Evolutionary conservation across 2,888 invertebrate genomes (phyloP).

Genomic region (Xestia ashworthii): DNA sequence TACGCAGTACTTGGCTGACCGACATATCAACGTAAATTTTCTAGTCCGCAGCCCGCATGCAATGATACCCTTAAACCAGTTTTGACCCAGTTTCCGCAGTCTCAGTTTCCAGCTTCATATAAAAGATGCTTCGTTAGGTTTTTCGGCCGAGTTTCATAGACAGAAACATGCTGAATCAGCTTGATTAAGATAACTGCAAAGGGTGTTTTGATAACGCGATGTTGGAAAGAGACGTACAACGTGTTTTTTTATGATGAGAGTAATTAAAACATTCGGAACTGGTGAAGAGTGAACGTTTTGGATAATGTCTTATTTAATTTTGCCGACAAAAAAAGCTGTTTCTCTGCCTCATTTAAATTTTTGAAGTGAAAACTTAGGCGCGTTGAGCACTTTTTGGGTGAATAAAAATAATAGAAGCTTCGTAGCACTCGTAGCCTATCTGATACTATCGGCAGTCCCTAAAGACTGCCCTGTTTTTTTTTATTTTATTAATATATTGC

Average conservation of each 20-base stretch:
- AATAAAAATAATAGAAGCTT: no score
- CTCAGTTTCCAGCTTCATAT: not conserved
- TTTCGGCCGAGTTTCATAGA: constrained; percentile 20
- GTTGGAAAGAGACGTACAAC: not conserved
- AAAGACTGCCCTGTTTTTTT: no score
- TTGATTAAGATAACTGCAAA: constrained; percentile 41
- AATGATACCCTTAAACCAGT: constrained; percentile 38
- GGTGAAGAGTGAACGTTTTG: no score
- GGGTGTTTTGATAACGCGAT: constrained; percentile 13
- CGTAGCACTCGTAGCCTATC: no score
- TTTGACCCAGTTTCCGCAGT: constrained; percentile 50
- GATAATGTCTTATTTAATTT: no score
- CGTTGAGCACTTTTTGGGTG: no score
- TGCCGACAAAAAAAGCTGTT: no score
- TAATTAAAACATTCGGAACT: not conserved
- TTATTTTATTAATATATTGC: no score
- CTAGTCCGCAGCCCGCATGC: constrained; percentile 15
- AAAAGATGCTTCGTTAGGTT: constrained; percentile 42
- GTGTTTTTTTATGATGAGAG: not conserved
- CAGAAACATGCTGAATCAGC: constrained; percentile 46
- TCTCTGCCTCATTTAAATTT: no score
- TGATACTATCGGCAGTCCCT: no score
- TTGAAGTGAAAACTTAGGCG: no score
- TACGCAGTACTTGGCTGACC: not conserved
- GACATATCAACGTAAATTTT: not conserved